Evolutionary conservation across 2,113 vertebrate genomes (phyloP).

Genomic region (Nanger granti): DNA sequence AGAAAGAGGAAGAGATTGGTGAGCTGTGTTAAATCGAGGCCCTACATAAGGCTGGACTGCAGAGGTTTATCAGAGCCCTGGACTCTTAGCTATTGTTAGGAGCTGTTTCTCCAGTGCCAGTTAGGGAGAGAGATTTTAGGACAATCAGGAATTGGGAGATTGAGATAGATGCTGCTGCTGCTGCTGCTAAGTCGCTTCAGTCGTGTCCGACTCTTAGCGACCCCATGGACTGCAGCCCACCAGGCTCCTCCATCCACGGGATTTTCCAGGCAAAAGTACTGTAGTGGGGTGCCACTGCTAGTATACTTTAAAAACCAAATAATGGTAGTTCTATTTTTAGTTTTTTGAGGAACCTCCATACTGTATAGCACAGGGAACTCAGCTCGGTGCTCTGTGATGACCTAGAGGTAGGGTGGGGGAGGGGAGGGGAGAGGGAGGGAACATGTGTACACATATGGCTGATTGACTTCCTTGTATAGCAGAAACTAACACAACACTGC

Average conservation of each 20-base stretch:
- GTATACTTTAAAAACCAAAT: background rate
- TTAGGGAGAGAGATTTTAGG: background rate
- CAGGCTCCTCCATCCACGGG: no score
- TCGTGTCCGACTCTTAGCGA: no score
- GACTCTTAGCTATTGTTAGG: no score
- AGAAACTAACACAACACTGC: background rate
- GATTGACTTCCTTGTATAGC: background rate
- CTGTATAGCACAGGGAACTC: background rate
- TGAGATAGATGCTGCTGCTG: background rate
- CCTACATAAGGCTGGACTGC: background rate
- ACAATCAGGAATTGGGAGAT: background rate
- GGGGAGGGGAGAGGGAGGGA: background rate
- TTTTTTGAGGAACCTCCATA: background rate
- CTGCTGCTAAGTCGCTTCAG: no score
- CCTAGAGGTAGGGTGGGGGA: background rate
- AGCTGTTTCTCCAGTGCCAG: background rate
- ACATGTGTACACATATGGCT: background rate
- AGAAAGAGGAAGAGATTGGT: background rate
- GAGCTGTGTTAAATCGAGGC: fast-evolving
- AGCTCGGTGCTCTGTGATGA: background rate
- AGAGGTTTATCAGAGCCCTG: fast-evolving
- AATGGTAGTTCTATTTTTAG: background rate
- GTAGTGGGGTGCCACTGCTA: no score
- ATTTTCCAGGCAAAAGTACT: no score
- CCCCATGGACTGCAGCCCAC: no score